Evolutionary conservation across 2,797 vertebrate species (phyloP), one percentile per base, ranked within the genome.

Genomic region (Benthosema pterotum): DNA sequence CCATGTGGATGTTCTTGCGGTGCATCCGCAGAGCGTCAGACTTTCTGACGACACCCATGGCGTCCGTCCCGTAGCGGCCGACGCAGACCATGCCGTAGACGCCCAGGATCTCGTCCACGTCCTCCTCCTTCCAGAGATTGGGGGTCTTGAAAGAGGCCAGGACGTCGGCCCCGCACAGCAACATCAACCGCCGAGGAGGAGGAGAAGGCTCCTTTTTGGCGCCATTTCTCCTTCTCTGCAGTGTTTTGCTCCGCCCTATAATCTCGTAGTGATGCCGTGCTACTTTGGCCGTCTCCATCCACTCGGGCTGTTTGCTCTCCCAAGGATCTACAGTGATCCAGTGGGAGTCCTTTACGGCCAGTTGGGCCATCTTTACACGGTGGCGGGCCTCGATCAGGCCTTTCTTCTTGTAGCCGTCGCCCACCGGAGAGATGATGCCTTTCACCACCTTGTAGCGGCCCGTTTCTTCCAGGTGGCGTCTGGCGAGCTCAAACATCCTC

Each of bases 351-450:
- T 93, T 85, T 2, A 92, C 90, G 14, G 98, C 96, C 45, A 97
- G 77, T 49, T 88, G 87, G 18, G 94, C 95, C 97, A 99, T 99
- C 60, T 93, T 73, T 55, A 98, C 65, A 3, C 98, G 95, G 78
- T 98, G 95, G 49, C 25, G 42, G 0, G 94, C 94, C 43, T 95
- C 93, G 67, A 99, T 93, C 84, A 99, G 91, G 19, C 97, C 96
- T 66, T 95, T 97, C 93, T 99, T 99, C 90, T 94, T 94, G 54
- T 99, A 99, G 0, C 85, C 91, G 61, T 99, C 96, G 0, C 96
- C 89, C 17, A 99, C 97, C 0, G 97, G 96, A 18, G 98, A 99
- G 68, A 99, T 94, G 11, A 99, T 94, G 65, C 98, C 97, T 90
- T 92, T 96, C 68, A 95, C 87, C 58, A 99, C 97, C 71, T 60